Base-by-base conservation (phyloP, 2,797 vertebrate genomes). In the Helarctos malayanus region DNA sequence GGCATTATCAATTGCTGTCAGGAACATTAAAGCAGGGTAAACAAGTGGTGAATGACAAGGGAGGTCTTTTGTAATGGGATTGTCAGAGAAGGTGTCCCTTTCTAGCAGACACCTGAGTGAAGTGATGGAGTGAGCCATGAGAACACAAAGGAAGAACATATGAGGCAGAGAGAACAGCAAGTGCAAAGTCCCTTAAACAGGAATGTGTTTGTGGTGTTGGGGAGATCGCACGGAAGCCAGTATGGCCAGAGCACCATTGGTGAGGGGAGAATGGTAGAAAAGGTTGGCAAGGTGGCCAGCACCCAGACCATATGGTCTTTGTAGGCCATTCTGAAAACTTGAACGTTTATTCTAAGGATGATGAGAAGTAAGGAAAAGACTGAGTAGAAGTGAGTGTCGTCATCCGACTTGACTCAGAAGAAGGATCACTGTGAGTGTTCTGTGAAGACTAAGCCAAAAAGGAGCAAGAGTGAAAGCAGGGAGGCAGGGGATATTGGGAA, bases 161-260 rank as follows among this genome's bases (percentile, higher is more conserved):
- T 7, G 27, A 69, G 52, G 16, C 32, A 29, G 79, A 71, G 45
- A 35, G 25, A 54, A 45, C 0, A 82, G 11, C 4, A 23, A 25
- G 14, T 23, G 38, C 1, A 5, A 41, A 41, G 27, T 7, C 16
- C 23, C 29, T 78, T 32, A 59, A 63, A n/a, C 10, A 56, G 35
- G 52, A 54, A 49, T 0, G 0, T 41, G 73, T 15, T n/a, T 9
- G 45, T 23, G 15, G 10, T 1, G 8, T 11, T 3, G 57, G 49
- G 54, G 10, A 68, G 61, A 81, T 2, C 5, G 9, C 49, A 49
- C 16, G 76, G 63, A 89, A 18, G 38, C 9, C 45, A 25, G 12
- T 18, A 2, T 13, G 56, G 7, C 32, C 27, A 63, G 12, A 32
- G 19, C 32, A 52, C 25, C 5, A 0, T 0, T 0, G 7, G 27